Percentiles rank a stretch among this genome's conserved stretches.
Evolutionary conservation across 2,797 vertebrate genomes (phyloP).

Genomic region (Peromyscus nudipes): DNA sequence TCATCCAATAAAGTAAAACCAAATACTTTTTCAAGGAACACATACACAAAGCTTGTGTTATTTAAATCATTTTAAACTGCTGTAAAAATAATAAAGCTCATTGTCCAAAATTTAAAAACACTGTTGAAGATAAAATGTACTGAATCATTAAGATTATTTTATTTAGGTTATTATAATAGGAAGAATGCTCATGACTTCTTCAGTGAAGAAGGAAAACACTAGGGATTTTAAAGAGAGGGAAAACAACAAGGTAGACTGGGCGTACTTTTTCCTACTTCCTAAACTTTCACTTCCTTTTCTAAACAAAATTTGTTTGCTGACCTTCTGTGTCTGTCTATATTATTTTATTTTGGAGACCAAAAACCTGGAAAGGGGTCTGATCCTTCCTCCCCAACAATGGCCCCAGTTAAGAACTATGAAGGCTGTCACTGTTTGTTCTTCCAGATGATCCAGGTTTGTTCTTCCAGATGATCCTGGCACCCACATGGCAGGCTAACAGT

Average conservation of each 20-base stretch:
- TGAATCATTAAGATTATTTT: constrained; percentile 44
- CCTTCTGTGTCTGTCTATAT: neutral
- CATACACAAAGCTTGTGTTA: neutral
- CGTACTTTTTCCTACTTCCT: neutral
- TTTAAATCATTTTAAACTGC: constrained; percentile 26
- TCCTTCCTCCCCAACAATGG: neutral
- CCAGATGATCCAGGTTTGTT: neutral
- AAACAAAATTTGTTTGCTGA: neutral
- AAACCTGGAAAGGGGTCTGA: neutral
- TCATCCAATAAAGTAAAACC: constrained; percentile 37
- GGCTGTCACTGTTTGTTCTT: neutral
- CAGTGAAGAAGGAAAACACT: neutral
- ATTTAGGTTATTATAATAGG: neutral
- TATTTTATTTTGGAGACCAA: neutral
- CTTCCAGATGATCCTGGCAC: neutral
- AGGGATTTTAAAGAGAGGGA: constrained; percentile 22
- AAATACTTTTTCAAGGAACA: constrained; percentile 38
- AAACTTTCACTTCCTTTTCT: neutral
- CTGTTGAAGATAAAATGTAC: constrained; percentile 26
- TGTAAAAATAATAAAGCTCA: constrained; percentile 38
- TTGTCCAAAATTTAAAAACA: constrained; percentile 9
- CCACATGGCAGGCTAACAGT: neutral
- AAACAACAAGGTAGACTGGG: neutral
- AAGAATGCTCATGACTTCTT: constrained; percentile 10
- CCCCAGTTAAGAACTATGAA: neutral